These are phyloP conservation scores for Pteropus alecto DNA, from an alignment of 2,113 vertebrate species.

Conservation along the genomic window DNA sequence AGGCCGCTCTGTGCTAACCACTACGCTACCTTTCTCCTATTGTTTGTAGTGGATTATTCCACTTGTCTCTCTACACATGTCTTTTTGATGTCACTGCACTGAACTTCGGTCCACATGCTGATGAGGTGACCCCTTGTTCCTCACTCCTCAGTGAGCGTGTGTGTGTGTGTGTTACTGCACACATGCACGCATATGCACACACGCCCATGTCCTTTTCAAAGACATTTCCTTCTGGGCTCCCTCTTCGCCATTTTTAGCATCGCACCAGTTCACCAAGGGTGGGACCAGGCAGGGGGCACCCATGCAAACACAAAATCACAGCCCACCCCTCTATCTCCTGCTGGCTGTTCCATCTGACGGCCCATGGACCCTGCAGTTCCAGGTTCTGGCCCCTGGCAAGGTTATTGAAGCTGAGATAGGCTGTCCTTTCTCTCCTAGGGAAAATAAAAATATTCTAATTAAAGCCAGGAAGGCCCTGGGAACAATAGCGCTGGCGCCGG, in stretches of 20 bases:
- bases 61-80: not conserved
- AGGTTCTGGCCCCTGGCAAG: constrained; percentile 68
- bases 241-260: not conserved
- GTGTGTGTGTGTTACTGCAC: too few relatives aligned
- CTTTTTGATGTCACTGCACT: not conserved
- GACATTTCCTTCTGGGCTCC: not conserved
- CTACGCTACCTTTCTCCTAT: accelerated
- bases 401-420: constrained; percentile 55
- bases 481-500: constrained; percentile 63
- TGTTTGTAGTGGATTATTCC: accelerated
- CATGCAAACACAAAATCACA: accelerated
- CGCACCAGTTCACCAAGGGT: not conserved
- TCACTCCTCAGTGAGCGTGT: not conserved
- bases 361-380: not conserved
- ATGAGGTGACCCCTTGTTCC: not conserved
- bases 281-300: not conserved
- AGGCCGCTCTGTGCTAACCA: not conserved
- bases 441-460: constrained; percentile 77
- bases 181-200: not conserved
- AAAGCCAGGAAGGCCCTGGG: constrained; percentile 67
- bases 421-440: constrained; percentile 55
- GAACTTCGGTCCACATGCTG: not conserved
- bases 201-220: not conserved
- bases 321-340: not conserved
- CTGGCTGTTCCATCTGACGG: not conserved